phyloP scores from a whole-genome alignment of 1,140 invertebrate genomes.

The Rhopalosiphum padi region DNA sequence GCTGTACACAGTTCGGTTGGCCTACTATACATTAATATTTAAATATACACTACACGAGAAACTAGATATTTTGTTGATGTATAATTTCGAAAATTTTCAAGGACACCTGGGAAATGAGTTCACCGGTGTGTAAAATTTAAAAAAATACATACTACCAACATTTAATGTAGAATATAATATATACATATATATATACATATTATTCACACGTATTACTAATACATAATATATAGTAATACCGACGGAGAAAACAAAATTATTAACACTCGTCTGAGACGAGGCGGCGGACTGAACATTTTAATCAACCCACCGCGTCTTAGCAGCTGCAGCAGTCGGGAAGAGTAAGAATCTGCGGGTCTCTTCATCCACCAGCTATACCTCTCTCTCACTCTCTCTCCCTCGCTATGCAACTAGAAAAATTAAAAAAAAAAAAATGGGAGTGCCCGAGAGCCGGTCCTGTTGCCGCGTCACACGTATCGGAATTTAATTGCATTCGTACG shows the following conservation, averaged over 20 bases:
- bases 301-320: not conserved
- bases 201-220: not conserved
- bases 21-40: not conserved
- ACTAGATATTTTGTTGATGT: not conserved
- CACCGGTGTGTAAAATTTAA: not conserved
- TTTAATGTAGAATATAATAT: not conserved
- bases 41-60: not conserved
- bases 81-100: not conserved
- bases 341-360: not conserved
- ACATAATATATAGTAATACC: not conserved
- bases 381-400: not conserved
- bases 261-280: not conserved
- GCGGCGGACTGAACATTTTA: not conserved
- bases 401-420: not conserved
- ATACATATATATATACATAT: not conserved
- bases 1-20: not conserved
- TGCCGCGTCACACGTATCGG: not conserved
- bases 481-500: conserved; percentile 26
- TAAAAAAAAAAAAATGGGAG: not conserved
- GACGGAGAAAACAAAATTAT: not conserved
- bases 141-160: not conserved
- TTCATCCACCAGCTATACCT: not conserved
- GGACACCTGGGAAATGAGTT: not conserved
- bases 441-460: not conserved
- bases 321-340: not conserved